Conservation (phyloP, 2,888 invertebrate genomes). For the Eilema sororculum region DNA sequence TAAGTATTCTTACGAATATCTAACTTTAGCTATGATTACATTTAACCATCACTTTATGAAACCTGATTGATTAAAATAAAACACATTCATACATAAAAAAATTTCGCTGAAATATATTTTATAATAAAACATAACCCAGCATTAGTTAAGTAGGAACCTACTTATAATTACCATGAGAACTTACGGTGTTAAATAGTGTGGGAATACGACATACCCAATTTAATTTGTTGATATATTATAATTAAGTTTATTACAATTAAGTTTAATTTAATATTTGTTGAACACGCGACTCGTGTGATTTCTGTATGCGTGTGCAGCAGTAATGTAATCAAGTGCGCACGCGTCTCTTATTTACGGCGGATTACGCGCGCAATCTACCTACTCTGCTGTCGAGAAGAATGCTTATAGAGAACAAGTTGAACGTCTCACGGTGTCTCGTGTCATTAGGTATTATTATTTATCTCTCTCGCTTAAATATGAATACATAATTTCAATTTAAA, state of each 20-base stretch:
- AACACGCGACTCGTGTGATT: conserved; percentile 60
- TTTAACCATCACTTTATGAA: too few species aligned
- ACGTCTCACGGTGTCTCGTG: conserved; percentile 46
- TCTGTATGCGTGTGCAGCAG: conserved; percentile 62
- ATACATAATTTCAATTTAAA: neutral
- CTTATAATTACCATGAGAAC: neutral
- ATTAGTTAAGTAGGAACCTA: neutral
- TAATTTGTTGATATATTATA: conserved; percentile 24
- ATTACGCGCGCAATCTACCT: conserved; percentile 83
- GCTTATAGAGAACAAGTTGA: conserved; percentile 44
- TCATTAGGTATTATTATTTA: conserved; percentile 56
- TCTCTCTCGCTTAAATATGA: conserved; percentile 24
- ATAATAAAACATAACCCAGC: neutral
- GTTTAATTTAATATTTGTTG: conserved; percentile 46
- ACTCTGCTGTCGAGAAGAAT: conserved; percentile 60
- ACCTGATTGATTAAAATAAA: too few species aligned
- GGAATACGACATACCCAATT: neutral
- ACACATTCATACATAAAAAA: too few species aligned
- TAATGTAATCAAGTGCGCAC: conserved; percentile 81
- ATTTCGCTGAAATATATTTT: neutral
- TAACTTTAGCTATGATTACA: too few species aligned
- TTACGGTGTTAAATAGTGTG: conserved; percentile 5
- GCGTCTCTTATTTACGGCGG: conserved; percentile 83
- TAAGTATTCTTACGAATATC: too few species aligned
- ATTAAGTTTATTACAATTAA: too few species aligned